Base-by-base conservation (phyloP, 2,113 vertebrate species). In the Anhinga anhinga region DNA sequence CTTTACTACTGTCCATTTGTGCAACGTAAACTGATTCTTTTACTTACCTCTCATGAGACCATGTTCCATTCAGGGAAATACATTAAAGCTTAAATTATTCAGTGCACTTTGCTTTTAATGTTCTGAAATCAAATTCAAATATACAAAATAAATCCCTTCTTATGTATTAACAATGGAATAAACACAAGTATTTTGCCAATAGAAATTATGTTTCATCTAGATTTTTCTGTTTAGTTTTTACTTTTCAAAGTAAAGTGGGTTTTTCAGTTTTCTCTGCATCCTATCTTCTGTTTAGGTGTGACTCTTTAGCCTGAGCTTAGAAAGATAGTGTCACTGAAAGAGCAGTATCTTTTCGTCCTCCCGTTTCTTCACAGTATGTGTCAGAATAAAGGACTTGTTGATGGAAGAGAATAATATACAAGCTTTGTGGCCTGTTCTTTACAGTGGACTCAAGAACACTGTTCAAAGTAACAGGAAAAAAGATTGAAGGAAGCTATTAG, bases 11-110 rank as follows among this genome's bases (percentile, higher is more conserved):
- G 95, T 92, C 92, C 73, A 52, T 95, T 95, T 96, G 86, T 30
- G 29, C 70, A 58, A 52, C 23, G 91, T 45, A 96, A 95, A 89
- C 82, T 34, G 76, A 92, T 97, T 91, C 77, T 73, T 78, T 69
- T 78, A 63, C 81, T 87, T 15, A 13, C 67, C 73, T 52, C 79
- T 65, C 84, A 23, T 27, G 86, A 95, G 92, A 96, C 4, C 38
- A 3, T 62, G 69, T 62, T 92, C 50, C 79, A 84, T 93, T 97
- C 95, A 82, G 77, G 74, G 93, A 96, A 97, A 86, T 87, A 86
- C 73, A 95, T 96, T 97, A 86, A 84, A 89, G 71, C 40, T 67
- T 96, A 77, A 96, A 84, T 93, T 90, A 92, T 97, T 97, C 86
- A 96, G 56, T n/a, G 29, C 53, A 50, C 18, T 78, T 76, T 78